Evolutionary conservation across 2,113 vertebrate genomes (phyloP).

Genomic region (Poicephalus meyeri): DNA sequence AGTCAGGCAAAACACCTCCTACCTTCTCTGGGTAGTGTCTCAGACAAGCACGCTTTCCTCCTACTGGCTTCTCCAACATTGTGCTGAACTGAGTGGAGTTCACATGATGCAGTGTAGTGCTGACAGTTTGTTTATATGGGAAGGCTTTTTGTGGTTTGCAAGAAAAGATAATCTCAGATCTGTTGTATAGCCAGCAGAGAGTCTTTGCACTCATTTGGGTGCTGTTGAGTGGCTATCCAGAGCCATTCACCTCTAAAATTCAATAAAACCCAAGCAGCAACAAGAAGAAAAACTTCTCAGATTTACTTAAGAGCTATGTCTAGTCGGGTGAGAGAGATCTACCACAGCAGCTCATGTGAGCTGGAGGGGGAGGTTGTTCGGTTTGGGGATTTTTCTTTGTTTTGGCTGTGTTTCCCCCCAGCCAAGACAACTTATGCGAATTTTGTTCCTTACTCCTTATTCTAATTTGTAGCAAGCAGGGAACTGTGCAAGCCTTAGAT

Average conservation of each 20-base stretch:
- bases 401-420: background rate
- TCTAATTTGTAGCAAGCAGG: background rate
- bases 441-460: background rate
- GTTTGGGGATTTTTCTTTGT: background rate
- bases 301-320: background rate
- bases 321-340: background rate
- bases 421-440: background rate
- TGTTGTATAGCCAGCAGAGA: background rate
- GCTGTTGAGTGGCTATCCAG: background rate
- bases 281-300: background rate
- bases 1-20: background rate
- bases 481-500: background rate
- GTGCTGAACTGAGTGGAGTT: background rate
- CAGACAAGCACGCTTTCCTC: background rate
- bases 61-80: background rate
- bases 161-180: background rate
- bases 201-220: background rate
- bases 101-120: background rate
- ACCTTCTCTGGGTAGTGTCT: background rate
- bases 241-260: background rate
- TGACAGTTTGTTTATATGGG: background rate
- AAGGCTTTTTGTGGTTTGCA: background rate
- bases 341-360: background rate
- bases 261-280: background rate
- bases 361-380: background rate